A percentile compares a stretch with the other conserved stretches of the same genome.
These are phyloP conservation scores for Takifugu rubripes DNA, from an alignment of 2,797 vertebrate genomes.

Conservation along the genomic window DNA sequence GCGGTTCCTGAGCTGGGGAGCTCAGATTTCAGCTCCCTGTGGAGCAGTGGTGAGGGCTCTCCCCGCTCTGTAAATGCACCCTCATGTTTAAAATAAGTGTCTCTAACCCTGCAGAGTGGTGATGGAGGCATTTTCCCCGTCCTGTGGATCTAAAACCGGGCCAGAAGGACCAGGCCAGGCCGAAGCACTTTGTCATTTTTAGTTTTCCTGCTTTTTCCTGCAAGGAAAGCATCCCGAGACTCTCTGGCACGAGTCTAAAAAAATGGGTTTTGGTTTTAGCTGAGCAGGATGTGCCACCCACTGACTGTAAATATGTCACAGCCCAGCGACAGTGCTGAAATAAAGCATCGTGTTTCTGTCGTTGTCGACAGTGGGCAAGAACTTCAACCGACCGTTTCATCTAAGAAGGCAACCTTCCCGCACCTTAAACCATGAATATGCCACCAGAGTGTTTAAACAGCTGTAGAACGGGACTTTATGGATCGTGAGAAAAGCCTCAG, in stretches of 20 bases:
- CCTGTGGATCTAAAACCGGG: background rate
- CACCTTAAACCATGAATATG: no score
- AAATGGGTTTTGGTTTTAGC: background rate
- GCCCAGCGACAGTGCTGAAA: background rate
- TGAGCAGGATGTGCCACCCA: background rate
- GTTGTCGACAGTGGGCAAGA: no score
- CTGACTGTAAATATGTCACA: background rate
- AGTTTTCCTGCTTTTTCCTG: no score
- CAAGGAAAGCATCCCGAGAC: background rate
- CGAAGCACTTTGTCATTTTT: background rate
- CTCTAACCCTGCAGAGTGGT: background rate
- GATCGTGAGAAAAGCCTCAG: conserved; percentile 15
- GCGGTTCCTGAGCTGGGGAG: no score
- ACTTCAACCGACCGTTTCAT: no score
- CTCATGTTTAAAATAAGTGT: background rate
- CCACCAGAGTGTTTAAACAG: conserved; percentile 1
- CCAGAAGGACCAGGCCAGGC: background rate
- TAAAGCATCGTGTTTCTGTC: background rate
- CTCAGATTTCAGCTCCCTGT: background rate
- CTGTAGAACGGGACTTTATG: conserved; percentile 13
- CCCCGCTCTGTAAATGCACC: background rate
- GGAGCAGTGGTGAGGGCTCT: background rate
- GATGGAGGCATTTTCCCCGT: background rate
- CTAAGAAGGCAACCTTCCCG: no score
- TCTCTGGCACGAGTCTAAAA: background rate